These are phyloP conservation scores for Odobenus rosmarus DNA, from an alignment of 2,113 vertebrate species.

Conservation along the genomic window DNA sequence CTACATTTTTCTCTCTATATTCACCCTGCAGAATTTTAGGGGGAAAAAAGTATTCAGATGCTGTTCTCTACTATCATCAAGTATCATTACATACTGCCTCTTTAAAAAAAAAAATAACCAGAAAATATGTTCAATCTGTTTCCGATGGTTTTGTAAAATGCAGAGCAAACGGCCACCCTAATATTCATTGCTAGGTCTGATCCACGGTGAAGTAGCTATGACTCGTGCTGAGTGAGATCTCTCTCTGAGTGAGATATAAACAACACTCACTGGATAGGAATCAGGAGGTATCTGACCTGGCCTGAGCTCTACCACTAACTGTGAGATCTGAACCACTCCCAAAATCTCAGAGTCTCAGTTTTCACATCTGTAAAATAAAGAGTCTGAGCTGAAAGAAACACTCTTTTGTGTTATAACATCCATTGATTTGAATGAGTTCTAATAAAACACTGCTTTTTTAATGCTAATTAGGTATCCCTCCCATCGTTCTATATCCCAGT, in stretches of 20 bases:
- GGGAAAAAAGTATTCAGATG: background rate
- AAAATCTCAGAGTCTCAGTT: background rate
- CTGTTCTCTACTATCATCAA: slow-evolving; percentile 47
- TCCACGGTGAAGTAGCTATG: background rate
- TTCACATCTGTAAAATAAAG: background rate
- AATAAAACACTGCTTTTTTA: slow-evolving; percentile 16
- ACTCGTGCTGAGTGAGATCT: background rate
- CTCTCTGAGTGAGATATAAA: no score
- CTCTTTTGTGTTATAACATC: background rate
- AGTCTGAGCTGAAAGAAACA: background rate
- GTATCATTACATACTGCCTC: slow-evolving; percentile 50
- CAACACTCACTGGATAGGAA: background rate
- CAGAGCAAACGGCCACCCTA: slow-evolving; percentile 25
- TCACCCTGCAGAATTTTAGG: slow-evolving; percentile 36
- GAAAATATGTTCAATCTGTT: slow-evolving; percentile 43
- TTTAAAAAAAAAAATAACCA: slow-evolving; percentile 55
- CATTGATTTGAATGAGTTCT: background rate
- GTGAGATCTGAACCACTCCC: background rate
- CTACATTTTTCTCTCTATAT: slow-evolving; percentile 47
- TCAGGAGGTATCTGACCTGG: background rate
- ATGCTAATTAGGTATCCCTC: background rate
- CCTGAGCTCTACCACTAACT: background rate
- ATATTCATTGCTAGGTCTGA: background rate
- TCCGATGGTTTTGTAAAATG: slow-evolving; percentile 43
- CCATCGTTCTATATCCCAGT: background rate